Base-by-base conservation (phyloP, 2,888 invertebrate genomes). In the Leptarthrus brevirostris region DNA sequence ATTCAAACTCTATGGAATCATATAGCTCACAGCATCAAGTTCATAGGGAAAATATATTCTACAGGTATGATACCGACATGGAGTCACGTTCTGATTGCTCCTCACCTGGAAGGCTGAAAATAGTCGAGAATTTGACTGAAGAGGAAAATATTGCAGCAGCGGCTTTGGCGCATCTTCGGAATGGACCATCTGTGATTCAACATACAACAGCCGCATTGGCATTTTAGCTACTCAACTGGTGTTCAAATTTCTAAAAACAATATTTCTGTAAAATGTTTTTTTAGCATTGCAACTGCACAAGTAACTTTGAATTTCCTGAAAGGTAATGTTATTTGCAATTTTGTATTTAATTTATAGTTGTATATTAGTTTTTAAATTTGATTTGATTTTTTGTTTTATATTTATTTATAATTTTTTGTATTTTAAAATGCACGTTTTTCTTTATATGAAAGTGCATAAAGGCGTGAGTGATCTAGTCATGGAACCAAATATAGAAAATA, bases 131-230 rank as follows among this genome's bases (percentile, higher is more conserved):
- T 22, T 80, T 85, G 12, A 85, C 85, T 12, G 85, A 85, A 76
- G 85, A 85, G 78, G 85, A 85, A 77, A 85, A 84, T 78, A 85
- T 85, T 73, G 85, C 85, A 0, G 86, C 86, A 1, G 82, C 85
- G 3, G 85, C 85, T 2, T 76, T 85, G 40, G 84, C 85, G 2
- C 84, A 85, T 78, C 76, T 85, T 20, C 79, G 85, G 20, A 83
- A 84, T 77, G 85, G 85, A 74, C 83, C 85, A 58, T 85, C 85
- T n/a, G 85, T 85, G 77, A 85, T 85, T 72, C 84, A 84, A 76
- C 85, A 85, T 78, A 85, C 85, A 47, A 85, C 85, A 47, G 81
- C 84, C 77, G 83, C 78, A 52, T 75, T 72, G 18, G 72, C 58
- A 12, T 72, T 58, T 20, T 72, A 47, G 26, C 22, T 18, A 20